A percentile compares a stretch with the other conserved stretches of the same genome.
Evolutionary conservation across 2,888 invertebrate genomes (phyloP).

Genomic region (Drosophila histrio): DNA sequence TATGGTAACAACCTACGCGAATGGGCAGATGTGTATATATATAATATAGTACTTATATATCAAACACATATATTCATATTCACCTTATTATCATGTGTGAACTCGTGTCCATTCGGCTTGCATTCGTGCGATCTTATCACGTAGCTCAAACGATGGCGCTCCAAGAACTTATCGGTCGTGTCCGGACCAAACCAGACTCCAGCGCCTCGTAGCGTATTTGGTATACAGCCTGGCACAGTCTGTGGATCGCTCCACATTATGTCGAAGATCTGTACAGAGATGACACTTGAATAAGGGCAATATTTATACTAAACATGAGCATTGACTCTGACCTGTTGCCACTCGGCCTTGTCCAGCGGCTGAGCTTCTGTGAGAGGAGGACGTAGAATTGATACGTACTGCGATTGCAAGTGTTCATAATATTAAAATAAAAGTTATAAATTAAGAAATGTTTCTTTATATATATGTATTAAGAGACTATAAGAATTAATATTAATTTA

Average conservation of each 20-base stretch:
- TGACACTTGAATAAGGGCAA: not conserved
- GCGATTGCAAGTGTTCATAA: conserved; percentile 45
- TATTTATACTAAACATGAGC: not conserved
- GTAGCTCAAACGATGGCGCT: conserved; percentile 90
- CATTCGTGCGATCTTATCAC: conserved; percentile 96
- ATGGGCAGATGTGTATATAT: too few species aligned
- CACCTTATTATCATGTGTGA: conserved; percentile 92
- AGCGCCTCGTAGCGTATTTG: conserved; percentile 93
- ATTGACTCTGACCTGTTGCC: conserved; percentile 91
- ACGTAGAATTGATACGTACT: conserved; percentile 94
- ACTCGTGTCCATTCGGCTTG: conserved; percentile 96
- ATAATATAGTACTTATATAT: too few species aligned
- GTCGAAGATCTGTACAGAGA: conserved; percentile 90
- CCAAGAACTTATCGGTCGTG: conserved; percentile 91
- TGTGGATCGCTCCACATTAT: conserved; percentile 97
- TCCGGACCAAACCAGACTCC: conserved; percentile 97
- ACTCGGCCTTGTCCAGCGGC: conserved; percentile 92
- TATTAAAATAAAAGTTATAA: not conserved
- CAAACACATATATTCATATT: too few species aligned
- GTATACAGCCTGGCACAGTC: conserved; percentile 90
- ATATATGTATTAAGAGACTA: too few species aligned
- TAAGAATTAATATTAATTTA: too few species aligned
- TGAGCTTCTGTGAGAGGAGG: conserved; percentile 91
- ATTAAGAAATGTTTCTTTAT: too few species aligned
- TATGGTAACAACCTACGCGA: conserved; percentile 92